A percentile compares a stretch with the other conserved stretches of the same genome.
Conservation (phyloP, 2,888 invertebrate species). For the Scaptomyza caliginosa region DNA sequence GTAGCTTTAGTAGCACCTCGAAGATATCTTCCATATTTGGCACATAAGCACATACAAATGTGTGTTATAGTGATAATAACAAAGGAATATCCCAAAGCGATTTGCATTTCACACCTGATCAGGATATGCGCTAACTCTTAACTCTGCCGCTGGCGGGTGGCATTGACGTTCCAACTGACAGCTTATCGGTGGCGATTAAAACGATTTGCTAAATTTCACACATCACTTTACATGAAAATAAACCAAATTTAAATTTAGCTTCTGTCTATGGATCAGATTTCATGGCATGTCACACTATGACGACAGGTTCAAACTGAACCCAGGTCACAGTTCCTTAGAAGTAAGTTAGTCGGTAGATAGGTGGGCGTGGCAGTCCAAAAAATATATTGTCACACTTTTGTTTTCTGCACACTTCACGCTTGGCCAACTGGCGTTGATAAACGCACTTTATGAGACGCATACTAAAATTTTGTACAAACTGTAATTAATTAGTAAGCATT, state of each 20-base stretch:
- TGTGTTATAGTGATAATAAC: not conserved
- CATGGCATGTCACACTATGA: constrained; percentile 7
- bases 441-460: constrained; percentile 81
- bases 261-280: constrained; percentile 20
- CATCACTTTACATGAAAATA: constrained; percentile 72
- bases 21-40: not conserved
- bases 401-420: constrained; percentile 68
- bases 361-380: constrained; percentile 37
- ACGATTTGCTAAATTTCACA: constrained; percentile 80
- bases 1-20: not conserved
- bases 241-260: constrained; percentile 50
- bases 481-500: constrained; percentile 85
- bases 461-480: constrained; percentile 84
- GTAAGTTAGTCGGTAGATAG: not conserved
- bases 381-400: constrained; percentile 68
- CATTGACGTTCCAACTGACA: constrained; percentile 34
- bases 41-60: too few species aligned
- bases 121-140: constrained; percentile 33
- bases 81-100: not conserved
- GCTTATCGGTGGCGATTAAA: constrained; percentile 70
- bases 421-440: constrained; percentile 53
- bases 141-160: constrained; percentile 40
- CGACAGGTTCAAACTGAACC: not conserved
- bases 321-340: constrained; percentile 17
- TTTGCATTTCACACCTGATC: constrained; percentile 42